Conservation (phyloP, 2,113 vertebrate genomes). For the Cololabis saira region DNA sequence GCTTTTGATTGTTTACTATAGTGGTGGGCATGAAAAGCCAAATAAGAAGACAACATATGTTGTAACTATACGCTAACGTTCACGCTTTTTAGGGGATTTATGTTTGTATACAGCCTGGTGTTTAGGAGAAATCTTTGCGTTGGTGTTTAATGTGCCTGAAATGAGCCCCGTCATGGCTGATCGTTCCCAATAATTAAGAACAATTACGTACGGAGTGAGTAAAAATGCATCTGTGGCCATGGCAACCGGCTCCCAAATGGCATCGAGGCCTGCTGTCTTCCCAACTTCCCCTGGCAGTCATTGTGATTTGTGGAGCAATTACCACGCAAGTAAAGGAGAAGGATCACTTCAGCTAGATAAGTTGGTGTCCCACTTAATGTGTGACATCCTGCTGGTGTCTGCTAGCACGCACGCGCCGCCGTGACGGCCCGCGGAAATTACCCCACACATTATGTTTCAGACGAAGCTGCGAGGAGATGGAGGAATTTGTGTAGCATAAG, state of each 20-base stretch:
- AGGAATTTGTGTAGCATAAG: not conserved
- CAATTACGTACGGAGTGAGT: conserved; percentile 53
- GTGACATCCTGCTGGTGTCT: conserved; percentile 43
- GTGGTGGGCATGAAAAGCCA: not conserved
- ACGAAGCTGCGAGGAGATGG: conserved; percentile 3
- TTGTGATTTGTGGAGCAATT: conserved; percentile 74
- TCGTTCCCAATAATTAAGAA: conserved; percentile 69
- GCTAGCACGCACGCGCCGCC: not conserved
- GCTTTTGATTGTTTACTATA: conserved; percentile 1
- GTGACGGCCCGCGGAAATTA: conserved; percentile 13
- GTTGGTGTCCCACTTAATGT: conserved; percentile 44
- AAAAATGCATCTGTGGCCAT: conserved; percentile 67
- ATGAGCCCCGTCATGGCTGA: conserved; percentile 25
- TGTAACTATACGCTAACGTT: not conserved
- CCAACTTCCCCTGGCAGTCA: conserved; percentile 50
- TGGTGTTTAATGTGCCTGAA: not conserved
- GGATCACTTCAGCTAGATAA: conserved; percentile 53
- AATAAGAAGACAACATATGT: not conserved
- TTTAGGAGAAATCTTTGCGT: no score
- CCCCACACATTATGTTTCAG: conserved; percentile 10
- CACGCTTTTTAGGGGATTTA: not conserved
- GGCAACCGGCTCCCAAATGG: conserved; percentile 59
- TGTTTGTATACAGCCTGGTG: no score
- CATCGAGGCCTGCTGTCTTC: conserved; percentile 22
- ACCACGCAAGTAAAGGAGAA: conserved; percentile 49